Base-by-base conservation (phyloP, 2,888 invertebrate species). In the Tinea semifulvella region DNA sequence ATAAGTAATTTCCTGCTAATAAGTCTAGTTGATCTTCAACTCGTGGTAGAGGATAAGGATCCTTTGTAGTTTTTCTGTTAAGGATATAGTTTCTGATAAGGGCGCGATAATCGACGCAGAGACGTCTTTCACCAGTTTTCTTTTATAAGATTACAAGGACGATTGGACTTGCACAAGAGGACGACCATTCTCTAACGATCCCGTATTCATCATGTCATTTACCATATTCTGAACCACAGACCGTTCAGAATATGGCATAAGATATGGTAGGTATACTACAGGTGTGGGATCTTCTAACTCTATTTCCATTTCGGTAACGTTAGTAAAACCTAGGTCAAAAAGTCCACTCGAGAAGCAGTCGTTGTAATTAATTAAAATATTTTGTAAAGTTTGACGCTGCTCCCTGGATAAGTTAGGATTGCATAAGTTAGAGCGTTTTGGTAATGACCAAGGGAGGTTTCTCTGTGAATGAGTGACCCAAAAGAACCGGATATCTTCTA, bases 11-110 rank as follows among this genome's bases (percentile, higher is more conserved):
- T 1, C 50, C 49, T 17, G 49, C 48, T 1, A 57, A 45, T 17
- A 47, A 18, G 36, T 63, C 60, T 2, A 62, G 35, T 20, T 56
- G 57, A 39, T 62, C 60, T 19, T 61, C 55, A 3, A 60, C 54
- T 16, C 54, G 16, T 1, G 59, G 60, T 16, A 58, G 35, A 2
- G 58, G 54, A 43, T 52, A 59, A 45, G 45, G 52, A 40, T 51
- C 59, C 44, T 28, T 28, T 28, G 16, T 28, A 13, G 43, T 43
- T n/a, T n/a, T 13, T 13, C 27, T 14, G 31, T 43, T 43, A n/a
- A n/a, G n/a, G n/a, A n/a, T n/a, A n/a, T n/a, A n/a, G n/a, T n/a
- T n/a, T n/a, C n/a, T n/a, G n/a, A n/a, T n/a, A 5, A 56, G 35
- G 0, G 52, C 50, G 5, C 52, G 19, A 36, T 54, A 54, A 17